Evolutionary conservation across 2,113 vertebrate species (phyloP).

Genomic region (Cyprinodon tularosa): DNA sequence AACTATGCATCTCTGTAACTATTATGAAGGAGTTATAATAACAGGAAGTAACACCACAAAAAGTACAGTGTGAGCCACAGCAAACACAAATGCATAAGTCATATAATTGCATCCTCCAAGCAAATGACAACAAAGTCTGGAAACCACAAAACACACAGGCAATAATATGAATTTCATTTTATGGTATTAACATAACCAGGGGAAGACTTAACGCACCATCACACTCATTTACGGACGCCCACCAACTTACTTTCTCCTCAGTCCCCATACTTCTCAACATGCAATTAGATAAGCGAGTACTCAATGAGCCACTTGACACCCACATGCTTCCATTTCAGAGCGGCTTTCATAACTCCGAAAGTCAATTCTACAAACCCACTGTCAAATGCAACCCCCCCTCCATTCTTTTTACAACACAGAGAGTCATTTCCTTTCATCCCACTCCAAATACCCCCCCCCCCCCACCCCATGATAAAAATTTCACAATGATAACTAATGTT

Average conservation of each 20-base stretch:
- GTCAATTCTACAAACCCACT: constrained; percentile 43
- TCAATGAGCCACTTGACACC: constrained; percentile 65
- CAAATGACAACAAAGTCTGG: constrained; percentile 12
- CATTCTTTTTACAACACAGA: constrained; percentile 38
- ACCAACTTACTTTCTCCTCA: constrained; percentile 32
- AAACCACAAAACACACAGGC: constrained; percentile 47
- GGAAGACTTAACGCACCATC: constrained; percentile 25
- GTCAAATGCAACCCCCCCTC: constrained; percentile 42
- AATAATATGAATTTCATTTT: constrained; percentile 54
- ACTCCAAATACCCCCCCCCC: constrained; percentile 28
- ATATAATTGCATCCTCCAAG: constrained; percentile 37
- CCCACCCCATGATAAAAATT: background rate
- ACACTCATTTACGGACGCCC: background rate
- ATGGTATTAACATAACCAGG: constrained; percentile 36
- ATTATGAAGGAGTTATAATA: background rate
- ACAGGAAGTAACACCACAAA: background rate
- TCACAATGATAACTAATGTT: too few relatives aligned
- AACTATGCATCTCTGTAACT: background rate
- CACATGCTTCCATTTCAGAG: constrained; percentile 70
- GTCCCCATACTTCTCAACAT: constrained; percentile 34
- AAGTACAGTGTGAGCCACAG: constrained; percentile 1
- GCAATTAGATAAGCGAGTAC: constrained; percentile 66
- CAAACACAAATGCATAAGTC: constrained; percentile 25
- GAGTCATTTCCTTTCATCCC: constrained; percentile 41
- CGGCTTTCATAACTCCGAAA: constrained; percentile 55